Evolutionary conservation across 2,888 invertebrate genomes (phyloP), one percentile per base, ranked within the genome.

Genomic region (Hydraecia micacea): DNA sequence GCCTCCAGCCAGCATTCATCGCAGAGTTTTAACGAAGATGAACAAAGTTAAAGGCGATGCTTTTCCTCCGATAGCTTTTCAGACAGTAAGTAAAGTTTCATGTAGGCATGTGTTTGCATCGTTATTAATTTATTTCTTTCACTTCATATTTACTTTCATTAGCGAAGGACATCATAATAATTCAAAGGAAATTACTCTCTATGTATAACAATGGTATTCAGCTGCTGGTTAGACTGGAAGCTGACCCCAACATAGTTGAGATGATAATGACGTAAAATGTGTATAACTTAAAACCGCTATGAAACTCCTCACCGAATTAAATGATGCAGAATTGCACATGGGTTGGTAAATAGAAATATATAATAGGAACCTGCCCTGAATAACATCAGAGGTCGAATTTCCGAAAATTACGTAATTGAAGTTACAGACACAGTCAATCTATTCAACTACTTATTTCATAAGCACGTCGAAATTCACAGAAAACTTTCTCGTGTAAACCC

Each of bases 21-120:
- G n/a, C 13, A 46, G 65, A 83, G 25, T 75, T 83, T 81, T 75
- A 81, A 81, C 69, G n/a, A 73, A 85, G 85, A 81, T 71, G 65
- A 69, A 81, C 81, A 62, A 85, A 74, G 63, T 83, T 58, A 68
- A 52, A 74, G 39, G 52, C n/a, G 55, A 11, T 83, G 67, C 46
- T 63, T 77, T 84, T 58, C 39, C 49, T 58, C 2, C 62, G 25
- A 79, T 63, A 68, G 39, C 28, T 77, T 67, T 83, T 32, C 67
- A 46, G 32, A 8, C 6, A 63, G n/a, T n/a, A 52, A 21, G 9
- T 60, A 32, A 21, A n/a, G 28, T 13, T 7, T 49, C 36, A 36
- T n/a, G 13, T 18, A 73, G 6, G 15, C 1, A 49, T 13, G 18
- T 68, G 32, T 49, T 46, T 46, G 32, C 13, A 69, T 68, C 9